phyloP scores from a whole-genome alignment of 2,888 invertebrate genomes.

The Gymnosoma rotundatum region DNA sequence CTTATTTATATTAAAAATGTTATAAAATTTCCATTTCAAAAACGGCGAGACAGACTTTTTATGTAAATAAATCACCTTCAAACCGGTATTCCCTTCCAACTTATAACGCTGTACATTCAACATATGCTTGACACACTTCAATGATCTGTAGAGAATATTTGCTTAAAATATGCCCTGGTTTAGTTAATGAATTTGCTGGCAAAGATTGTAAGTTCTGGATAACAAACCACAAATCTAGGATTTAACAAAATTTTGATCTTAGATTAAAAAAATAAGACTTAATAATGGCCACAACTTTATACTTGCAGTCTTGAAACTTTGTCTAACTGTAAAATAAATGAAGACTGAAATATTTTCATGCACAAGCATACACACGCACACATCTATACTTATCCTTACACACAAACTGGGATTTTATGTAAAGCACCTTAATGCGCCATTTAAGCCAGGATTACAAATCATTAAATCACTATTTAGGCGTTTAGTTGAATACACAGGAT shows the following conservation, averaged over 20 bases:
- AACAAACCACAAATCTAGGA: constrained; percentile 46
- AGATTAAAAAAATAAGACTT: not conserved
- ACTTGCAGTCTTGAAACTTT: not conserved
- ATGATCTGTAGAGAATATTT: not conserved
- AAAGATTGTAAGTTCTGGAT: not conserved
- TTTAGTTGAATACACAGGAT: not conserved
- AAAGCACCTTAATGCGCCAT: constrained; percentile 24
- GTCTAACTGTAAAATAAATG: too few relatives aligned
- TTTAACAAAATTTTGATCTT: constrained; percentile 27
- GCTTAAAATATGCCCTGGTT: constrained; percentile 17
- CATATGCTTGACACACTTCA: constrained; percentile 30
- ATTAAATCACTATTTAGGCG: constrained; percentile 18
- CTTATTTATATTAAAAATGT: too few relatives aligned
- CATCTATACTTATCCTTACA: not conserved
- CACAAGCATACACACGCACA: constrained; percentile 1
- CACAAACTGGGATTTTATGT: not conserved
- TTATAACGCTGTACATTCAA: not conserved
- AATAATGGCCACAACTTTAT: not conserved
- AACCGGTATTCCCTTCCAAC: too few relatives aligned
- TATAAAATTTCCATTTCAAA: too few relatives aligned
- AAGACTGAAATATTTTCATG: too few relatives aligned
- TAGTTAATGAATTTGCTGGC: constrained; percentile 26
- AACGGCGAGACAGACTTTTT: too few relatives aligned
- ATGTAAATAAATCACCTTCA: too few relatives aligned
- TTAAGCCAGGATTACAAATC: constrained; percentile 30